Conservation (phyloP, 2,888 invertebrate species). For the Acanthosepion esculentum region DNA sequence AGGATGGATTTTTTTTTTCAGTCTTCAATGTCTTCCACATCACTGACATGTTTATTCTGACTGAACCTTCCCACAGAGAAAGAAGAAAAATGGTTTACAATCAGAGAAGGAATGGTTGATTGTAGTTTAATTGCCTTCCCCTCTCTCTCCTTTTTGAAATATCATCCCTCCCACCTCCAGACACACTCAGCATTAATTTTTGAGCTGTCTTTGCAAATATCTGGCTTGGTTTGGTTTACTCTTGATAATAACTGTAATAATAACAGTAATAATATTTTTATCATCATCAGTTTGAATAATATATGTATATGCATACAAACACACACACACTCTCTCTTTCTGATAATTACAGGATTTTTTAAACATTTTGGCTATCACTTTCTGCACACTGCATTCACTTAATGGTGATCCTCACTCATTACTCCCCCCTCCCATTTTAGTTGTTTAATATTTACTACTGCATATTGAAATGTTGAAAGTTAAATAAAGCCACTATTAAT, state of each 20-base stretch:
- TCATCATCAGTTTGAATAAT: conserved; percentile 6
- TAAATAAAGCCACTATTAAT: neutral
- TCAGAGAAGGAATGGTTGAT: neutral
- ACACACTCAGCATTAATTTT: neutral
- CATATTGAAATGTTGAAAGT: neutral
- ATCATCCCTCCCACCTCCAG: neutral
- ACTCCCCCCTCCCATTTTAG: neutral
- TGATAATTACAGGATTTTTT: neutral
- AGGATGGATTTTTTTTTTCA: neutral
- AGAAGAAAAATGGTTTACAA: neutral
- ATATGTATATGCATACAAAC: neutral
- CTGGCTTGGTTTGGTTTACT: conserved; percentile 11
- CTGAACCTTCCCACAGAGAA: neutral
- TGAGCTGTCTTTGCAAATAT: conserved; percentile 33
- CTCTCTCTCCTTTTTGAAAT: neutral
- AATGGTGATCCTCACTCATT: neutral
- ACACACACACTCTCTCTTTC: neutral
- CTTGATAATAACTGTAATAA: conserved; percentile 5
- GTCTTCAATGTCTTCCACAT: conserved; percentile 13
- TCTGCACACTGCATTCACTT: neutral
- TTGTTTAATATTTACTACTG: neutral
- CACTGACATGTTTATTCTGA: neutral
- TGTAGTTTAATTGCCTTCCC: neutral
- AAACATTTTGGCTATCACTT: neutral
- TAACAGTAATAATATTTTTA: neutral